Percentiles rank a stretch among this genome's conserved stretches.
Conservation (phyloP, 1,140 invertebrate genomes). For the Chlorops oryzae region DNA sequence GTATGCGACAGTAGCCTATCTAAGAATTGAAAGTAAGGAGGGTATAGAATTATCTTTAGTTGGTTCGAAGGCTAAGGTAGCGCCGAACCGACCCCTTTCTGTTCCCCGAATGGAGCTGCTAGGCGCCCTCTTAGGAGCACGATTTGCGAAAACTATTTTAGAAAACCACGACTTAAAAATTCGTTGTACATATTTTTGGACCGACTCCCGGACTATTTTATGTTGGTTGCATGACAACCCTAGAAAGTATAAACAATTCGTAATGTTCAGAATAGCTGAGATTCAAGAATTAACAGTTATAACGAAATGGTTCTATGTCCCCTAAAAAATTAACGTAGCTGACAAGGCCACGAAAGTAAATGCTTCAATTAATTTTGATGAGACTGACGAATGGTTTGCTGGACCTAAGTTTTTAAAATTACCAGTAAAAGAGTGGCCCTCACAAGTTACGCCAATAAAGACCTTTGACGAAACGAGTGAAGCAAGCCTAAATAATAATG, state of each 20-base stretch:
- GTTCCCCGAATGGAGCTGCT: too few species aligned
- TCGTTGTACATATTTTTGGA: conserved; percentile 23
- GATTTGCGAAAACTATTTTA: too few species aligned
- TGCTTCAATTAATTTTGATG: not conserved
- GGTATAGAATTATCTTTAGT: too few species aligned
- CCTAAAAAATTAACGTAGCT: conserved; percentile 20
- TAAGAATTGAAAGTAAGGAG: too few species aligned
- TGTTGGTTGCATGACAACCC: conserved; percentile 31
- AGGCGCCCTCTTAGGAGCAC: too few species aligned
- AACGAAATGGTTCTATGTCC: conserved; percentile 26
- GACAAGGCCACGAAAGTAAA: conserved; percentile 24
- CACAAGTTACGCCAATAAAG: not conserved
- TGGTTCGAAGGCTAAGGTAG: too few species aligned
- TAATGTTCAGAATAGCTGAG: conserved; percentile 38
- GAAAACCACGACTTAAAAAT: not conserved
- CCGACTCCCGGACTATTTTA: conserved; percentile 37
- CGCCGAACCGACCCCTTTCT: too few species aligned
- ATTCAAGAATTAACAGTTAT: conserved; percentile 34
- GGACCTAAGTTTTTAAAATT: conserved; percentile 2
- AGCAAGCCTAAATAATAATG: not conserved
- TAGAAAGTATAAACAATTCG: conserved; percentile 35
- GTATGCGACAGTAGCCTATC: too few species aligned
- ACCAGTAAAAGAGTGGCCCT: not conserved
- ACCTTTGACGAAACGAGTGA: not conserved
- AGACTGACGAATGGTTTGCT: not conserved